Percentiles rank a stretch among this genome's conserved stretches.
phyloP scores from a whole-genome alignment of 1,140 invertebrate genomes.

The Proctacanthus coquilletti region DNA sequence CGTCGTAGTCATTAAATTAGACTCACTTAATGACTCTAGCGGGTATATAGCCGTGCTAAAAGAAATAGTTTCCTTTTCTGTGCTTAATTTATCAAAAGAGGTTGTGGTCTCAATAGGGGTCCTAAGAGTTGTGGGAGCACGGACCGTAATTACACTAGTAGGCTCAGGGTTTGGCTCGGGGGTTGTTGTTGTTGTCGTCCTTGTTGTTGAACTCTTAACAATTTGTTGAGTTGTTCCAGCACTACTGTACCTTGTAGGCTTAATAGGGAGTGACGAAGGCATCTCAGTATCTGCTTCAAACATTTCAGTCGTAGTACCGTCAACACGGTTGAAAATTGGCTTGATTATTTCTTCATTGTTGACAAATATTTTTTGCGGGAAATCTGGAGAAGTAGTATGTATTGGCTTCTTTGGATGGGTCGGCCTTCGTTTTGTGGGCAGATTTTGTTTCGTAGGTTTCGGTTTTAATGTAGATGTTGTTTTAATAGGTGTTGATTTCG shows the following conservation, averaged over 20 bases:
- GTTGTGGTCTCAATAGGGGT: constrained; percentile 6
- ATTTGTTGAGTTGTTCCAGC: no score
- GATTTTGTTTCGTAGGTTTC: constrained; percentile 19
- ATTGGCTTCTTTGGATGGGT: constrained; percentile 14
- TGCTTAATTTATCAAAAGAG: no score
- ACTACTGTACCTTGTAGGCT: no score
- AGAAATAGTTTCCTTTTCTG: not conserved
- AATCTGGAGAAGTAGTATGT: constrained; percentile 9
- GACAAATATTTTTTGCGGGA: not conserved
- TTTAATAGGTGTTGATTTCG: constrained; percentile 16
- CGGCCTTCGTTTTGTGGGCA: constrained; percentile 17
- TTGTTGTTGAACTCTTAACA: no score
- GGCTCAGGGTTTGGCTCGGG: constrained; percentile 10
- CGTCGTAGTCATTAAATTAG: no score
- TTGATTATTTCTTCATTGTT: not conserved
- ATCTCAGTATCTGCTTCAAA: no score
- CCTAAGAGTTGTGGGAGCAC: constrained; percentile 6
- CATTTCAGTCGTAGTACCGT: no score
- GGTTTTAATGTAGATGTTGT: constrained; percentile 12
- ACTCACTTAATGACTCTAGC: no score
- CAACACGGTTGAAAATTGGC: no score
- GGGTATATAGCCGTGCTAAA: not conserved
- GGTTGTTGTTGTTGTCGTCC: constrained; percentile 11
- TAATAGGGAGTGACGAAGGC: no score
- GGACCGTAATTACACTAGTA: no score